Conservation (phyloP, 2,797 vertebrate species). For the Emys orbicularis region DNA sequence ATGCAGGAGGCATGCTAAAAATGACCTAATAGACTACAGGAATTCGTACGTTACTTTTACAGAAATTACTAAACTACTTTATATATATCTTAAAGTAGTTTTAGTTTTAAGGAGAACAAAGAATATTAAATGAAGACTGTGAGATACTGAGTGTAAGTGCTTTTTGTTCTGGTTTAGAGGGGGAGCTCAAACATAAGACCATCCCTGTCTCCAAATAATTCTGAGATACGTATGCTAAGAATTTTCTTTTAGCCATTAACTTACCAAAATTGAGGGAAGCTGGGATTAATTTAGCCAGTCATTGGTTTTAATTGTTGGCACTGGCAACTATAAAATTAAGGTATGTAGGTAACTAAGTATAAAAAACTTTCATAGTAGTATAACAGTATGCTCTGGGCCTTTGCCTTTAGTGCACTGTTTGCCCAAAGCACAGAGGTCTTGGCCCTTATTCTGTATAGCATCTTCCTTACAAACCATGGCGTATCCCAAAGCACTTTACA, state of each 20-base stretch:
- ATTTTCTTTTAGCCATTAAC: not conserved
- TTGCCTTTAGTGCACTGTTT: not conserved
- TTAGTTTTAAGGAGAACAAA: not conserved
- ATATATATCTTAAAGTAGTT: not conserved
- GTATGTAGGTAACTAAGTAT: not conserved
- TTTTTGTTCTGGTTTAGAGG: not conserved
- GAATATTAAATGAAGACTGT: not conserved
- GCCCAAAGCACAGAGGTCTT: not conserved
- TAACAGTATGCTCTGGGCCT: not conserved
- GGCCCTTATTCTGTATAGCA: not conserved
- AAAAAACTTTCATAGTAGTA: not conserved
- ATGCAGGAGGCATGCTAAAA: constrained; percentile 30
- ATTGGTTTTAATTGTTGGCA: not conserved
- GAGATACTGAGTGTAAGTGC: not conserved
- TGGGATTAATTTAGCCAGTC: not conserved
- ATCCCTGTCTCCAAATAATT: not conserved
- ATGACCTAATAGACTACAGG: not conserved
- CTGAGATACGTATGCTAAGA: not conserved
- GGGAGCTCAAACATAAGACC: not conserved
- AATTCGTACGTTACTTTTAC: not conserved
- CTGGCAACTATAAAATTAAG: not conserved
- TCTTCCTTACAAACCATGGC: not conserved
- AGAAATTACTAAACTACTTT: not conserved
- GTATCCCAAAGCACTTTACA: not conserved
- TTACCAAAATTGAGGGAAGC: not conserved